Base-by-base conservation (phyloP, 2,113 vertebrate species). In the Limnothrissa miodon region DNA sequence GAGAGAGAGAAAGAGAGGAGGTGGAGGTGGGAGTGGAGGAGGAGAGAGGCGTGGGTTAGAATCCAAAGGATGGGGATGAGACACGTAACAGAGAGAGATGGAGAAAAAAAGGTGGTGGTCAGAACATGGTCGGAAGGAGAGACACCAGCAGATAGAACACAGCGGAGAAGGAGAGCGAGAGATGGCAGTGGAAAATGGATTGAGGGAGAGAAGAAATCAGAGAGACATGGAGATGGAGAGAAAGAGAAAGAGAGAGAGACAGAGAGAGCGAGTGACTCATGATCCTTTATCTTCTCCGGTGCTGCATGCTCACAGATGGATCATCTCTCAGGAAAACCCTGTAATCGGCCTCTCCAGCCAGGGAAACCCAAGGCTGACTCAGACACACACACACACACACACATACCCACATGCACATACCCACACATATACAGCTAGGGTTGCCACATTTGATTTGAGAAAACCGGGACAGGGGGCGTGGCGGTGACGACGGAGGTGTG, bases 241-340 rank as follows among this genome's bases (percentile, higher is more conserved):
- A 17, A 33, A 39, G 11, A 36, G 29, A 42, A 36, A 56, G 23
- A 79, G 51, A 74, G 78, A 81, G 21, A 80, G 8, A 42, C 15
- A 79, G 84, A 74, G 74, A 56, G 70, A n/a, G 45, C 21, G 44
- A 51, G 81, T 84, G 80, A 78, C 44, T 78, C 70, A 74, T 48
- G n/a, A 36, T 39, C 29, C 45, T 78, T 36, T 48, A 45, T 46
- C 82, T 79, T 83, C 80, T 87, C 87, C 44, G 33, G 42, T 36
- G 33, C 42, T 21, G 86, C 39, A 86, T 82, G 82, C 86, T 87
- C 81, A 84, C 85, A 89, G 85, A 89, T 87, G 82, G 87, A 88
- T 66, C 81, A 85, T 66, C 81, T 89, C 80, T 82, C 84, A 87
- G 89, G 89, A 91, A 91, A 91, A 45, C 88, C 90, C 89, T 74